Base-by-base conservation (phyloP, 2,797 vertebrate species). In the Gastrophryne carolinensis region DNA sequence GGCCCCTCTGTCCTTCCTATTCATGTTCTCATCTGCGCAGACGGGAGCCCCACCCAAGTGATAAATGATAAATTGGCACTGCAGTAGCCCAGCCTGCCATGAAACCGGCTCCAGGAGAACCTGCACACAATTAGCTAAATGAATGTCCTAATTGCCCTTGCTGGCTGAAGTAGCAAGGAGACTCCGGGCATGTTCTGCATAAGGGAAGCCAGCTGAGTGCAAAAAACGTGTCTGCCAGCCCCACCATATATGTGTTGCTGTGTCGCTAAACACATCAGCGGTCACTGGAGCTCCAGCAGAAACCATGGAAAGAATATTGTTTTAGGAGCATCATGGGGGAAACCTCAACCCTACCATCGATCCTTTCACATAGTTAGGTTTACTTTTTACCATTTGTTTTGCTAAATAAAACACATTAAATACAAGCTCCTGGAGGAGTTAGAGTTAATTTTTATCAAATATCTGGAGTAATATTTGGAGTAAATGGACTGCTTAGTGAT, bases 71-170 rank as follows among this genome's bases (percentile, higher is more conserved):
- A 78, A 78, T 78, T 78, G 75, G 61, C 75, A 58, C 68, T 78
- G 75, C 68, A 61, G 68, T 78, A 78, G 67, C 75, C 52, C 29
- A 29, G 67, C 50, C 74, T 77, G 66, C 68, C 67, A 77, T 58
- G 34, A 83, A 80, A 64, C 53, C 73, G 84, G 71, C 76, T 80
- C 56, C 67, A 79, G 79, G 75, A 83, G 84, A 78, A 80, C 58
- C 80, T 74, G 80, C 84, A 64, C 82, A 68, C 75, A 82, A 63
- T 86, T 83, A 82, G 69, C 63, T 84, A 83, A 79, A 80, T 89
- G 75, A 72, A 78, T 83, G 80, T 75, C 78, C 82, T 83, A 83
- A 78, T 86, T 84, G 73, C 65, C 57, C 82, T 83, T 84, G 65
- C 54, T 75, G 78, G 70, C 78, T 81, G 81, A 82, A 81, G 83